Base-by-base conservation (phyloP, 2,888 invertebrate species). In the Tipula helvola region DNA sequence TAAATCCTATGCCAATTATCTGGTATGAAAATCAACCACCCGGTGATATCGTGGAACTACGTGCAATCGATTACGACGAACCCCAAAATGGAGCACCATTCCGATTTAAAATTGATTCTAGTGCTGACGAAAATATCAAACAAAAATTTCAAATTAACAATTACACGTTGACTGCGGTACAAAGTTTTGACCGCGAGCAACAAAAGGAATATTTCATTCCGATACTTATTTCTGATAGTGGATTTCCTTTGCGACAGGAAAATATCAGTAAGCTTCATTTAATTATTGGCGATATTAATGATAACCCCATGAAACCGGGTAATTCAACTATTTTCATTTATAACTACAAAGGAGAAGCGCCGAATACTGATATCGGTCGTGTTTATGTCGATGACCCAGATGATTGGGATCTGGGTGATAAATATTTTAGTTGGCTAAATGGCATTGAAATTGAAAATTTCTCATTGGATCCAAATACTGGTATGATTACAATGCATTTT, bases 381-480 rank as follows among this genome's bases (percentile, higher is more conserved):
- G 90, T 92, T 0, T 99, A 96, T 92, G 99, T 99, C 0, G 94
- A 96, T 83, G 99, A 99, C 91, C 94, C 95, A 0, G 99, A 99
- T 90, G 99, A 99, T 90, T 99, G 99, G 99, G 99, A 99, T 91
- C 92, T 98, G 86, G 95, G 94, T 0, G 98, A 99, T 91, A 99
- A 99, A 92, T 92, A 93, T 13, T 99, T 98, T 90, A 93, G 93
- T 88, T 97, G 96, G 96, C 90, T 93, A 57, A 89, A 89, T 52
- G 91, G 91, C 16, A 89, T 90, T 41, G 88, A 89, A 5, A 93
- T 94, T 88, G 93, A 94, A 0, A 93, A 94, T 89, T 98, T 98
- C 91, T 93, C 93, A 36, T 93, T 98, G 5, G 94, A 97, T 89
- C 91, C 92, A 44, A 93, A 94, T 87, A 96, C 94, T 16, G 98